Conservation (phyloP, 1,140 invertebrate genomes). For the Leptinotarsa lineolata region DNA sequence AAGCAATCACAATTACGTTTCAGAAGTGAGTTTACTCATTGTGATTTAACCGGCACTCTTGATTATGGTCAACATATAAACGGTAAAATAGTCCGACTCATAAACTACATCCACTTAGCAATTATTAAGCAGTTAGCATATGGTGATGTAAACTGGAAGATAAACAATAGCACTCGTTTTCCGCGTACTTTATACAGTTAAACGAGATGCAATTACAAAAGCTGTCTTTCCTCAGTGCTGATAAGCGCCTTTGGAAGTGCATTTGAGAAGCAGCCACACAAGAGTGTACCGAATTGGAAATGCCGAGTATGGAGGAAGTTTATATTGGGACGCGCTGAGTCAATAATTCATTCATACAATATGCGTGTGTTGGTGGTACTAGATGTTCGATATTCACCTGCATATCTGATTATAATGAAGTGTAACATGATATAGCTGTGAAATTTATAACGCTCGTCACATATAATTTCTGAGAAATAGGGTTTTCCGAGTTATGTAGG, state of each 20-base stretch:
- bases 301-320: slow-evolving; percentile 1
- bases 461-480: not conserved
- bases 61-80: not conserved
- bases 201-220: slow-evolving; percentile 8
- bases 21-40: not conserved
- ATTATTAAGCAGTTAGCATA: slow-evolving; percentile 8
- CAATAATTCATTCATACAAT: not conserved
- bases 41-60: not conserved
- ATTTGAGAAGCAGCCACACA: not conserved
- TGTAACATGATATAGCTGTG: not conserved
- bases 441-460: slow-evolving; percentile 6
- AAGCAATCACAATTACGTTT: not conserved
- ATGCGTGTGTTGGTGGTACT: slow-evolving; percentile 7
- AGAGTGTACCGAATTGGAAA: not conserved
- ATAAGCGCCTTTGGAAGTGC: not conserved
- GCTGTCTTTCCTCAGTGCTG: not conserved
- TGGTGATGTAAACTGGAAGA: not conserved
- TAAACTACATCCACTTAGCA: slow-evolving; percentile 1
- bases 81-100: slow-evolving; percentile 5
- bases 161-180: not conserved
- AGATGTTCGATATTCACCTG: not conserved
- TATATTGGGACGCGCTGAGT: slow-evolving; percentile 2
- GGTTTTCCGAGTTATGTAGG: not conserved
- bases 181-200: slow-evolving; percentile 6
- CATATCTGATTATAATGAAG: slow-evolving; percentile 6